Percentiles rank a stretch among this genome's conserved stretches.
Evolutionary conservation across 2,888 invertebrate species (phyloP).

Genomic region (Caenorhabditis uteleia): DNA sequence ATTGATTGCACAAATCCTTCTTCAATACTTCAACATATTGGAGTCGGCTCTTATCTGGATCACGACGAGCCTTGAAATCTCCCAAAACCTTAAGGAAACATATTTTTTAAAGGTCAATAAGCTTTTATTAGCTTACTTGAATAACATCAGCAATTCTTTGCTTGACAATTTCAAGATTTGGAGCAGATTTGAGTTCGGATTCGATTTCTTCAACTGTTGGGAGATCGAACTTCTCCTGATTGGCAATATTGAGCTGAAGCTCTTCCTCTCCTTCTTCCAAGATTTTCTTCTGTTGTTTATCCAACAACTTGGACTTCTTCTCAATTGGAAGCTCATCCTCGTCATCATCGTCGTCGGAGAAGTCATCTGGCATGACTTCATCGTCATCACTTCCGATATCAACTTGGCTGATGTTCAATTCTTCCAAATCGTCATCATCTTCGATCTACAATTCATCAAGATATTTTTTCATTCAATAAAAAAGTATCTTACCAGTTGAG

Average conservation of each 20-base stretch:
- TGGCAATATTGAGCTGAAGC: constrained; percentile 60
- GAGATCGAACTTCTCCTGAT: constrained; percentile 49
- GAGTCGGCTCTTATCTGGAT: constrained; percentile 48
- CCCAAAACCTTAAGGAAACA: too few species aligned
- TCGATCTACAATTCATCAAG: constrained; percentile 6
- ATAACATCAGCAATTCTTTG: constrained; percentile 64
- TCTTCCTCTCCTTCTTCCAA: constrained; percentile 59
- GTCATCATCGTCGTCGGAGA: constrained; percentile 26
- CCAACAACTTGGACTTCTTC: constrained; percentile 47
- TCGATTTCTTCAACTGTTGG: constrained; percentile 64
- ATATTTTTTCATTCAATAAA: neutral
- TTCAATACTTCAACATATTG: constrained; percentile 65
- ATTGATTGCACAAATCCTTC: constrained; percentile 88
- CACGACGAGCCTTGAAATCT: constrained; percentile 61
- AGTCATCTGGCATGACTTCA: constrained; percentile 38
- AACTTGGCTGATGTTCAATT: constrained; percentile 15
- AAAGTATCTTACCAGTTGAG: constrained; percentile 2
- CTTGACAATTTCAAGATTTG: constrained; percentile 59
- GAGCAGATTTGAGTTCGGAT: constrained; percentile 52
- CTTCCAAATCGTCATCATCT: constrained; percentile 22
- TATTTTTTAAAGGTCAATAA: neutral
- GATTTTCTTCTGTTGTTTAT: constrained; percentile 32
- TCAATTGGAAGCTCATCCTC: constrained; percentile 54
- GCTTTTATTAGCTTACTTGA: constrained; percentile 44
- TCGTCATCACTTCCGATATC: constrained; percentile 18